phyloP scores from a whole-genome alignment of 2,888 invertebrate genomes.

The Lamellibrachia columna region DNA sequence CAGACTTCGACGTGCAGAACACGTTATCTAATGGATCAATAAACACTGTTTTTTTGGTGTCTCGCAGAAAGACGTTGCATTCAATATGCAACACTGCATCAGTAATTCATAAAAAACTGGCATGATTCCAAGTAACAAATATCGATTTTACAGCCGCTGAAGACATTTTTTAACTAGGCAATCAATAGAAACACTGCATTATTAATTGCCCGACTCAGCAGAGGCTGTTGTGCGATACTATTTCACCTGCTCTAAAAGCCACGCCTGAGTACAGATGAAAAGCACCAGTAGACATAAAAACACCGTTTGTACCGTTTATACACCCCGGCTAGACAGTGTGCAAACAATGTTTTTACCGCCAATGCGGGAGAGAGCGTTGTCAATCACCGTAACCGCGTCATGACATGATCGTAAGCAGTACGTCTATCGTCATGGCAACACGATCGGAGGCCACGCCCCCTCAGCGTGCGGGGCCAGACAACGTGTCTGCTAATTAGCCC shows the following conservation, averaged over 20 bases:
- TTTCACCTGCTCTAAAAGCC: not conserved
- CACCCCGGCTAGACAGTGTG: not conserved
- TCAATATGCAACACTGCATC: not conserved
- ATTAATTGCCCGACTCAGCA: not conserved
- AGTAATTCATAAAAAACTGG: not conserved
- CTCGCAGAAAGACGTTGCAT: not conserved
- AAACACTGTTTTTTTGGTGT: not conserved
- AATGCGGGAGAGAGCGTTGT: not conserved
- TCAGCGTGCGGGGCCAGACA: not conserved
- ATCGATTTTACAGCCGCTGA: not conserved
- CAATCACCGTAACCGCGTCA: not conserved
- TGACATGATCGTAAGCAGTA: not conserved
- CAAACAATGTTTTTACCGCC: conserved; percentile 6
- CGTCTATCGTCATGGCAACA: not conserved
- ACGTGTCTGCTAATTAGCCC: not conserved
- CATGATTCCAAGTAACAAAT: not conserved
- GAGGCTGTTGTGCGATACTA: not conserved
- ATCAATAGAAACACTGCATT: not conserved
- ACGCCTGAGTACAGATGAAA: not conserved
- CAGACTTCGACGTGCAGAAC: not conserved
- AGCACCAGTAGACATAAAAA: not conserved
- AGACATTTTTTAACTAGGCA: not conserved
- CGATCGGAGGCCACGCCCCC: not conserved
- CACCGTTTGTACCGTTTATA: not conserved
- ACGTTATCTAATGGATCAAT: not conserved